These are phyloP conservation scores for Clistopyga incitator DNA, from an alignment of 2,888 invertebrate genomes.

Conservation along the genomic window DNA sequence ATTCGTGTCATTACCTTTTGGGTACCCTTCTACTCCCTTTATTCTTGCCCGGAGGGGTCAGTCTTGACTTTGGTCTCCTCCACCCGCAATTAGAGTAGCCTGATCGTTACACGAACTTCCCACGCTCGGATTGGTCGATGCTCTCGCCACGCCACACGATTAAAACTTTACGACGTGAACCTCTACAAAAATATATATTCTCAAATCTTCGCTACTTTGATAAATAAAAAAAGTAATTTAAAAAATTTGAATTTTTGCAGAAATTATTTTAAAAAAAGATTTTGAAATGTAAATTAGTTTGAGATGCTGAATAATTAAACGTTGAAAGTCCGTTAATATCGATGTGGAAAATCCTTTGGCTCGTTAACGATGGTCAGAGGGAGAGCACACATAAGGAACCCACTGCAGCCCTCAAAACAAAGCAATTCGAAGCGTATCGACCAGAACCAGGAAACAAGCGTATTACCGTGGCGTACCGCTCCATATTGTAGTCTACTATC, in stretches of 20 bases:
- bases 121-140: slow-evolving; percentile 65
- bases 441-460: slow-evolving; percentile 40
- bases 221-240: too few species aligned
- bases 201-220: too few species aligned
- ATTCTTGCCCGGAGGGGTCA: slow-evolving; percentile 36
- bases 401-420: slow-evolving; percentile 38
- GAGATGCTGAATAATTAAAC: slow-evolving; percentile 1
- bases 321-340: background rate
- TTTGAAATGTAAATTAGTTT: too few species aligned
- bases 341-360: background rate
- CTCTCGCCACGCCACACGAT: background rate
- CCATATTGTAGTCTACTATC: background rate
- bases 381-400: slow-evolving; percentile 33
- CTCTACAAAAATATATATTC: too few species aligned
- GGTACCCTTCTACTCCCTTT: slow-evolving; percentile 36
- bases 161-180: background rate
- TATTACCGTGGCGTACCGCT: slow-evolving; percentile 29
- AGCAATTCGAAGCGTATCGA: slow-evolving; percentile 44
- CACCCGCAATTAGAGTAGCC: slow-evolving; percentile 77
- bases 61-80: slow-evolving; percentile 46
- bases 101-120: slow-evolving; percentile 72
- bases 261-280: too few species aligned
- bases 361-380: slow-evolving; percentile 8
- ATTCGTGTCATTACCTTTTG: slow-evolving; percentile 47
- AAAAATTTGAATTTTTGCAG: too few species aligned